These are phyloP conservation scores for Pedicia rivosa DNA, from an alignment of 2,888 invertebrate genomes.

Conservation along the genomic window DNA sequence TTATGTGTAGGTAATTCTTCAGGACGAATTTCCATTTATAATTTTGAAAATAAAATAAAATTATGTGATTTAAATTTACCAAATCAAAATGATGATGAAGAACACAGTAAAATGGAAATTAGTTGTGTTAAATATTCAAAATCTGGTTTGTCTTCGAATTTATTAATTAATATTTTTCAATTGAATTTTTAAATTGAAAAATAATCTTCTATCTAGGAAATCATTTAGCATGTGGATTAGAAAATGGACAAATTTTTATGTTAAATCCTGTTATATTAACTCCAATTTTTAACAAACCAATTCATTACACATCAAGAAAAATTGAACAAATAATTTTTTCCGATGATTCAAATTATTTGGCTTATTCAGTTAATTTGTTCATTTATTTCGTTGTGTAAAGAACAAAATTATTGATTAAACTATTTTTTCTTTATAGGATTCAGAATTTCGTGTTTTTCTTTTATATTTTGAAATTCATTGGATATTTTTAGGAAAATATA, in stretches of 20 bases:
- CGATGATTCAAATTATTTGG: conserved; percentile 35
- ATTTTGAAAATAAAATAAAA: conserved; percentile 27
- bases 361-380: conserved; percentile 35
- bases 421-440: conserved; percentile 31
- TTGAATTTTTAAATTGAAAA: neutral
- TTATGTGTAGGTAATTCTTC: conserved; percentile 34
- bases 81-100: too few species aligned
- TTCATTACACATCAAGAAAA: conserved; percentile 30
- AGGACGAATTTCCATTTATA: conserved; percentile 32
- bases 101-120: too few species aligned
- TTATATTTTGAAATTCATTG: conserved; percentile 33
- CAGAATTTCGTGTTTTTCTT: conserved; percentile 34
- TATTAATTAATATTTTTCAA: neutral
- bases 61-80: too few species aligned
- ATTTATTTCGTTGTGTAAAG: neutral
- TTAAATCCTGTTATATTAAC: conserved; percentile 40
- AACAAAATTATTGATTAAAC: neutral
- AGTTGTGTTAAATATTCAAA: neutral
- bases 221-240: conserved; percentile 40
- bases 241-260: conserved; percentile 41
- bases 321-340: conserved; percentile 38
- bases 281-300: conserved; percentile 31
- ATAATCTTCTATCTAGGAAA: too few species aligned
- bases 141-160: neutral
- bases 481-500: conserved; percentile 41